These are phyloP conservation scores for Simalia tracyae DNA, from an alignment of 2,797 vertebrate genomes.

Conservation along the genomic window DNA sequence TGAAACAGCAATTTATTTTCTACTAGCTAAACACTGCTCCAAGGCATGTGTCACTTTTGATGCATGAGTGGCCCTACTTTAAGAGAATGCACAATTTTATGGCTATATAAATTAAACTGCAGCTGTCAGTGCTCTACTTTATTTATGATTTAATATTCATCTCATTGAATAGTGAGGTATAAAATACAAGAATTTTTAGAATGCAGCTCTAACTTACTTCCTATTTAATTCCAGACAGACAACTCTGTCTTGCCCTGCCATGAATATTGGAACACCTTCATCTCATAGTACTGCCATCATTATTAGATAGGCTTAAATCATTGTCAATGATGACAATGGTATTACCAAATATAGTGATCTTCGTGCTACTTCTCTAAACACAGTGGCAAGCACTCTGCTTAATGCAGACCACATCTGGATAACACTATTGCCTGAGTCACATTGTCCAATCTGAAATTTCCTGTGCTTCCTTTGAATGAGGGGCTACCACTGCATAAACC, in stretches of 20 bases:
- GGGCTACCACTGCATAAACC: not conserved
- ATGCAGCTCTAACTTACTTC: slow-evolving; percentile 32
- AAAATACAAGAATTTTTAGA: slow-evolving; percentile 28
- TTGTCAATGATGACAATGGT: slow-evolving; percentile 25
- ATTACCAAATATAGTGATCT: slow-evolving; percentile 17
- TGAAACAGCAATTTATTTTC: slow-evolving; percentile 32
- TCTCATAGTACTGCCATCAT: not conserved
- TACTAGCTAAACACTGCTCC: slow-evolving; percentile 26
- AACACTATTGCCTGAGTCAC: not conserved
- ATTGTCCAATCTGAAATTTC: not conserved
- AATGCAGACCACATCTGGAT: not conserved
- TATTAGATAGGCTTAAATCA: slow-evolving; percentile 24
- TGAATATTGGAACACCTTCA: slow-evolving; percentile 19
- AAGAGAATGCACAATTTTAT: slow-evolving; percentile 33
- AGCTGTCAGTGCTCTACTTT: slow-evolving; percentile 15
- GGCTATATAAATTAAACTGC: slow-evolving; percentile 40
- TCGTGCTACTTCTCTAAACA: not conserved
- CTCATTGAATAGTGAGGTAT: slow-evolving; percentile 33
- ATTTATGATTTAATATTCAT: slow-evolving; percentile 51
- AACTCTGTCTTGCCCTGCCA: not conserved
- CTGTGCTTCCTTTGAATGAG: not conserved
- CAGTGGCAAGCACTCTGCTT: not conserved
- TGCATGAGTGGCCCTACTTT: slow-evolving; percentile 25
- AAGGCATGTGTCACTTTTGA: slow-evolving; percentile 33
- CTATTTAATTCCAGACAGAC: slow-evolving; percentile 42